Base-by-base conservation (phyloP, 2,797 vertebrate genomes). In the Picus viridis region DNA sequence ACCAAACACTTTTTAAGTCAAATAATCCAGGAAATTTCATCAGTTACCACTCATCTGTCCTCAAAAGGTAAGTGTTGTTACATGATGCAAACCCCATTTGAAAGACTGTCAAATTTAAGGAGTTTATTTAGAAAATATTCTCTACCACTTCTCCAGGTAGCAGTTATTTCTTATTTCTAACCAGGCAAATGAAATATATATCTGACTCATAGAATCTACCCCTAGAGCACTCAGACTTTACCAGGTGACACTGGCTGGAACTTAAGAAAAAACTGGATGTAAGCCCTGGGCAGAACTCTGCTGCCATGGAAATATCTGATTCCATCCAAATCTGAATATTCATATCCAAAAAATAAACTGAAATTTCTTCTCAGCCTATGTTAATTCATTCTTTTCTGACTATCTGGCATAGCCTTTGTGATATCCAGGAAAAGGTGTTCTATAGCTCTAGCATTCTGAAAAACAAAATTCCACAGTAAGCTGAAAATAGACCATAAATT, bases 221-320 rank as follows among this genome's bases (percentile, higher is more conserved):
- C 17, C 43, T 58, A 56, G 12, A 74, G 43, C 13, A 73, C 32
- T 20, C 47, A 83, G 29, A 36, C 39, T 85, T 93, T 34, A 49
- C 53, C 91, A 92, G 78, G 82, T 94, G 92, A 61, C 29, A 53
- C 2, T 82, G 79, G 57, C 64, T 92, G 89, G 82, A 88, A 79
- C 23, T 63, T 56, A 36, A 56, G 9, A 7, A 82, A 74, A 94
- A 47, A 65, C n/a, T 56, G 29, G 24, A 81, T 92, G 83, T 88
- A 92, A 90, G 53, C 78, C 49, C 43, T 43, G 82, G 64, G 54
- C 64, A 87, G 16, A 85, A 51, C 12, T 78, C 61, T 87, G 53
- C 34, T 94, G 22, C 61, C n/a, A 61, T 64, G 29, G 34, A 86
- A 88, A 43, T 73, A 73, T 29, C 24, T 79, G 41, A 30, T 69